Base-by-base conservation (phyloP, 2,113 vertebrate species). In the Todiramphus chloris region DNA sequence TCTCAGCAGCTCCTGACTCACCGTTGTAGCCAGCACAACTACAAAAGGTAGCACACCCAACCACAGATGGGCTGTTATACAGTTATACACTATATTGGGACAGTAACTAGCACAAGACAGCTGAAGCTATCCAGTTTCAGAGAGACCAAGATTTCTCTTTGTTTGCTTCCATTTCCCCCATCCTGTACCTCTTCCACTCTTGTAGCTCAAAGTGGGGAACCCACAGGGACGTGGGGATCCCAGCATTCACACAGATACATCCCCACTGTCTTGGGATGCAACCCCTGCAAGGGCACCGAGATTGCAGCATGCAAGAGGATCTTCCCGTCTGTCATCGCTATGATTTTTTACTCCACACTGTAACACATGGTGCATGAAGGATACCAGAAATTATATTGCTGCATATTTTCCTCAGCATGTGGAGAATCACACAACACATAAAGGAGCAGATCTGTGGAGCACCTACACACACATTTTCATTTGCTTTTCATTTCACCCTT, bases 391-490 rank as follows among this genome's bases (percentile, higher is more conserved):
- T 41, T 1, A 59, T 28, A 37, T 4, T n/a, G 48, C 16, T 64
- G 48, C 2, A 0, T 31, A 23, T 39, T 73, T 79, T 66, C 70
- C n/a, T 89, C 66, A n/a, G 5, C 6, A 12, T 25, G 7, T 41
- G 21, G 35, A 62, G 30, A 63, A 59, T 59, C 33, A 58, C 41
- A 46, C 27, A 63, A 50, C 14, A 76, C 23, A 39, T 11, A 23
- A 2, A 75, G 39, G 37, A 83, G 51, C 24, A 44, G 33, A 56
- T 72, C 35, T 17, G 1, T 5, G 43, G 12, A 25, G 28, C 17
- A 56, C 9, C 14, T 85, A 21, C 15, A 62, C 0, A 1, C 24
- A 51, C 13, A 17, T 3, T 56, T 82, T 1, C 2, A 80, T 48
- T 39, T 43, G 6, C 56, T 48, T 79, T 85, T 68, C 44, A 69